Evolutionary conservation across 2,113 vertebrate species (phyloP).

Genomic region (Antigone vipio): DNA sequence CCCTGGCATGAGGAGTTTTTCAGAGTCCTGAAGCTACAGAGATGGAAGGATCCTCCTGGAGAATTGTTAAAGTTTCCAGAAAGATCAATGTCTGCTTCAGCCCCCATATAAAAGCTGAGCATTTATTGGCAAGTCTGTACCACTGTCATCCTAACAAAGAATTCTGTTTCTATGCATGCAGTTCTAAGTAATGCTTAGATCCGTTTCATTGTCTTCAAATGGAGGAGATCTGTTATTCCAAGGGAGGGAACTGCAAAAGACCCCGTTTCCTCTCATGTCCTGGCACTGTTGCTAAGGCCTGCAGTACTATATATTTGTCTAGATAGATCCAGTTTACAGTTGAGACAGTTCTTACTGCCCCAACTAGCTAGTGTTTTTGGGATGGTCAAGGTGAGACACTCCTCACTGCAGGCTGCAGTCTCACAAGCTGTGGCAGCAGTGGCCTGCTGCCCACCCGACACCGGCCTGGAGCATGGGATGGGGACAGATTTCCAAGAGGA

Average conservation of each 20-base stretch:
- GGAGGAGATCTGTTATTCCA: not conserved
- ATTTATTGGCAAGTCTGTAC: not conserved
- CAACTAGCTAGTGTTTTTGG: not conserved
- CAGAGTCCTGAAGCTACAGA: not conserved
- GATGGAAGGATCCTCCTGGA: not conserved
- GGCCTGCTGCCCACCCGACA: not conserved
- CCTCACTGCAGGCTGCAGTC: not conserved
- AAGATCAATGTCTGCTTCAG: not conserved
- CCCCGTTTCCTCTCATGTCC: not conserved
- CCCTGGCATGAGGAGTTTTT: not conserved
- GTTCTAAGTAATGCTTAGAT: not conserved
- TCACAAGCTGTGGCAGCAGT: not conserved
- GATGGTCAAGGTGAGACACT: not conserved
- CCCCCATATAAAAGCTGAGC: not conserved
- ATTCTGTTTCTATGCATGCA: not conserved
- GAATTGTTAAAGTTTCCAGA: not conserved
- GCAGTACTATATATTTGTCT: not conserved
- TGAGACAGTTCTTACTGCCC: not conserved
- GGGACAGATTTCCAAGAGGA: not conserved
- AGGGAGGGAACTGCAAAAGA: not conserved
- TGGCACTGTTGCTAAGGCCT: not conserved
- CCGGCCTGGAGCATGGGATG: not conserved
- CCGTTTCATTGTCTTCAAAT: not conserved
- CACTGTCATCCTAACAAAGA: not conserved
- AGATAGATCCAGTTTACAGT: not conserved